Evolutionary conservation across 1,140 invertebrate species (phyloP), one percentile per base, ranked within the genome.

Genomic region (Solen grandis): DNA sequence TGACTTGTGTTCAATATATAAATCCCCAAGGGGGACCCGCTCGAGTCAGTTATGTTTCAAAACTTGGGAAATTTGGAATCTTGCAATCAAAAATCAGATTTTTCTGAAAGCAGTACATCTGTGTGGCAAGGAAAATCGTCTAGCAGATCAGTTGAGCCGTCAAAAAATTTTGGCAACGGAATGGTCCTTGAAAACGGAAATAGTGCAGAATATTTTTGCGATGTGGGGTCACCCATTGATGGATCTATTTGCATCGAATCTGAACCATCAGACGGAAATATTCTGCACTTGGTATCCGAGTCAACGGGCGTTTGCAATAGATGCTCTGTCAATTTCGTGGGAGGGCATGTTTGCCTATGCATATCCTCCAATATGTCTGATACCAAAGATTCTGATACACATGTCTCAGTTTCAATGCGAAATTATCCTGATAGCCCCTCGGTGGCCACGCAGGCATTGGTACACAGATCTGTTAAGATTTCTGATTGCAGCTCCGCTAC

Each of bases 271-370:
- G 54, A 69, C 65, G 5, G 38, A 8, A 29, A 22, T 46, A 22
- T 69, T 69, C 25, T 46, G 65, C 27, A 27, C 65, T 29, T 69
- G 33, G 31, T 14, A 8, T 22, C 8, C 65, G 4, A 31, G 81
- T 33, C 69, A 54, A 5, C 55, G 73, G 38, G 77, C 82, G 27
- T 60, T 60, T 50, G 82, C 82, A 33, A 41, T 72, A 25, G 57
- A 84, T 76, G 77, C 77, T 31, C 65, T 82, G 54, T 57, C 73
- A 60, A 72, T 84, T 76, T 16, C 41, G 22, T 81, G 77, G 75
- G 14, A 68, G n/a, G n/a, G n/a, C n/a, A n/a, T n/a, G n/a, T n/a
- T n/a, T n/a, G n/a, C n/a, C n/a, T n/a, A n/a, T n/a, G 55, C 59
- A 60, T 19, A 68, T 78, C 75, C 62, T 8, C 75, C 75, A 78